A percentile compares a stretch with the other conserved stretches of the same genome.
Conservation (phyloP, 2,113 vertebrate genomes). For the Platysternon megacephalum region DNA sequence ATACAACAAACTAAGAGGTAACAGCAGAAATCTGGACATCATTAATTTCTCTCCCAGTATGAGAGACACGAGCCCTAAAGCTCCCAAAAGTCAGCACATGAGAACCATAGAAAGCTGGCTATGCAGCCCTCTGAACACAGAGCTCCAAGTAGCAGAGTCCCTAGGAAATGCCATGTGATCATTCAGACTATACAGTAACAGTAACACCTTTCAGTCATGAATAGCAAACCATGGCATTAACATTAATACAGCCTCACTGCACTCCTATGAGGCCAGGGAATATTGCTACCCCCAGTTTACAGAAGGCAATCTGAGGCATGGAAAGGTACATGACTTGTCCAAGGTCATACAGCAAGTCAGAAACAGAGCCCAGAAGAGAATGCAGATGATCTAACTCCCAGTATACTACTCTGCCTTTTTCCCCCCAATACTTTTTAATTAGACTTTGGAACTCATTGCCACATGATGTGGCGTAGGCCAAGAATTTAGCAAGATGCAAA, state of each 20-base stretch:
- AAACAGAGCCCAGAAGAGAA: neutral
- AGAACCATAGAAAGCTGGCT: neutral
- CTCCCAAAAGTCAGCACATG: neutral
- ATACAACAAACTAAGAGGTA: neutral
- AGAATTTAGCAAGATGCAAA: neutral
- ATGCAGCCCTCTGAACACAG: rapidly evolving
- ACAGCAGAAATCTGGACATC: neutral
- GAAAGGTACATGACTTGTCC: conserved; percentile 4
- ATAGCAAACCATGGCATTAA: conserved; percentile 17
- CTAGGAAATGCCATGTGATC: neutral
- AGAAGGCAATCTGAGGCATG: neutral
- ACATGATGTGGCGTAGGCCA: neutral
- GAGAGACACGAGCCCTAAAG: neutral
- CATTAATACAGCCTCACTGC: neutral
- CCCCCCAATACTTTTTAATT: neutral
- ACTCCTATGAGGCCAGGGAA: conserved; percentile 60
- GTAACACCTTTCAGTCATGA: neutral
- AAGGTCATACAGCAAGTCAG: neutral
- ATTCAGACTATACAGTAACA: neutral
- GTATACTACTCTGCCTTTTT: neutral
- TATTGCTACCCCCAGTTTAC: conserved; percentile 49
- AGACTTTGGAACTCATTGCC: neutral
- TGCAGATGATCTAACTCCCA: neutral
- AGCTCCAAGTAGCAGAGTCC: neutral
- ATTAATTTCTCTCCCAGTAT: neutral